Evolutionary conservation across 35 echinoderm and acorn worm genomes (phyloP).

Genomic region (Anneissia japonica): DNA sequence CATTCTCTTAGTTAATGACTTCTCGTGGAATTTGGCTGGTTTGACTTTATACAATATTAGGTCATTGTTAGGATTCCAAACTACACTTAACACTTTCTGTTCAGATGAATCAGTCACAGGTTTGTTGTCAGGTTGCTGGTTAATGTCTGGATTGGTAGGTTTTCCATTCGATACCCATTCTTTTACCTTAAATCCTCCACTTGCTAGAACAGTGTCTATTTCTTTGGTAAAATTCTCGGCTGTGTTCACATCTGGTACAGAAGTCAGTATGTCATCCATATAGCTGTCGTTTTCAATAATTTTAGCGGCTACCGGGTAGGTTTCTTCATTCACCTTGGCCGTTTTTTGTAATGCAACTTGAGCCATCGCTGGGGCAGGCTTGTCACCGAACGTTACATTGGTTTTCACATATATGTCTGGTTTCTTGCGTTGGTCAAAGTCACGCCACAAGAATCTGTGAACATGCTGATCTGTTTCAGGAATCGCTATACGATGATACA

Average conservation of each 20-base stretch:
- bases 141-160: not conserved
- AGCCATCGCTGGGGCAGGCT: not conserved
- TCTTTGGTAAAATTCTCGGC: not conserved
- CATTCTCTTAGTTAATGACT: slow-evolving; percentile 27
- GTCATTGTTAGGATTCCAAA: slow-evolving; percentile 44
- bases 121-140: not conserved
- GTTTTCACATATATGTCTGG: not conserved
- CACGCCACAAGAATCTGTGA: not conserved
- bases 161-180: not conserved
- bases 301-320: slow-evolving; percentile 21
- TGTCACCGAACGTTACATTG: not conserved
- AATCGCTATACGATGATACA: not conserved
- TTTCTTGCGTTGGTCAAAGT: not conserved
- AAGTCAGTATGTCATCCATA: slow-evolving; percentile 74
- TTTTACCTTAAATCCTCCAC: slow-evolving; percentile 8
- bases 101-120: not conserved
- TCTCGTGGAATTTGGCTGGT: not conserved
- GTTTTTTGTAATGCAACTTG: slow-evolving; percentile 43
- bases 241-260: not conserved
- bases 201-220: not conserved
- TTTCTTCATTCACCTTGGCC: slow-evolving; percentile 22
- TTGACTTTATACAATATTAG: slow-evolving; percentile 41
- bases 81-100: slow-evolving; percentile 39
- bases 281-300: slow-evolving; percentile 41
- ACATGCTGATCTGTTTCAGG: not conserved